A percentile compares a stretch with the other conserved stretches of the same genome.
Conservation (phyloP, 2,888 invertebrate species). For the Ellobium chinense region DNA sequence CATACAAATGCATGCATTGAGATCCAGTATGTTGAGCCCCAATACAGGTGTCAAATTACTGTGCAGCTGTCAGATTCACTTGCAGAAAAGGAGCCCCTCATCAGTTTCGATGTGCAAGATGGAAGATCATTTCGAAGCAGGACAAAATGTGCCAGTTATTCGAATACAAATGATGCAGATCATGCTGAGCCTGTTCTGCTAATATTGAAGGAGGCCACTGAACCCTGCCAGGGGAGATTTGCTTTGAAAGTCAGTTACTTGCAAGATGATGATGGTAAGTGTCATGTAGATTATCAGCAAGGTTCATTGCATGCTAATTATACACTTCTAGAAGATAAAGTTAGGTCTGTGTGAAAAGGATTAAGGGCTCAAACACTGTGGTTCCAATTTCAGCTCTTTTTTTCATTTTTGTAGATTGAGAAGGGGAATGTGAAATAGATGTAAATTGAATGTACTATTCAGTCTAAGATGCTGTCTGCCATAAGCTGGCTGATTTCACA, state of each 20-base stretch:
- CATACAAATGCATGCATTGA: conserved; percentile 19
- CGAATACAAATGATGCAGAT: background rate
- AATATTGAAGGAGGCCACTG: background rate
- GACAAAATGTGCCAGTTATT: background rate
- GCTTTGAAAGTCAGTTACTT: background rate
- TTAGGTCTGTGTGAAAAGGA: too few relatives aligned
- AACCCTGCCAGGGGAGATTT: background rate
- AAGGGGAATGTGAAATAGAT: too few relatives aligned
- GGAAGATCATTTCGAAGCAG: background rate
- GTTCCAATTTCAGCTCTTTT: too few relatives aligned
- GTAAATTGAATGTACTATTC: too few relatives aligned
- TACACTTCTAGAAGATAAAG: too few relatives aligned
- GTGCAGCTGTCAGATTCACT: background rate
- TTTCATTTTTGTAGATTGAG: too few relatives aligned
- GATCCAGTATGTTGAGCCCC: background rate
- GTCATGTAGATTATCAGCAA: too few relatives aligned
- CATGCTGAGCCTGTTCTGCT: background rate
- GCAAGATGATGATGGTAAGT: too few relatives aligned
- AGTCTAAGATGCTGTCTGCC: too few relatives aligned
- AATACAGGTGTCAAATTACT: background rate
- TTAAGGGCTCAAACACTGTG: too few relatives aligned
- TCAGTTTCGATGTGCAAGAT: background rate
- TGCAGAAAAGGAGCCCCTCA: background rate
- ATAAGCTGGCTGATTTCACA: too few relatives aligned
- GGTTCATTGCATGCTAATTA: too few relatives aligned